phyloP scores from a whole-genome alignment of 2,797 vertebrate genomes.

The Crenichthys baileyi region DNA sequence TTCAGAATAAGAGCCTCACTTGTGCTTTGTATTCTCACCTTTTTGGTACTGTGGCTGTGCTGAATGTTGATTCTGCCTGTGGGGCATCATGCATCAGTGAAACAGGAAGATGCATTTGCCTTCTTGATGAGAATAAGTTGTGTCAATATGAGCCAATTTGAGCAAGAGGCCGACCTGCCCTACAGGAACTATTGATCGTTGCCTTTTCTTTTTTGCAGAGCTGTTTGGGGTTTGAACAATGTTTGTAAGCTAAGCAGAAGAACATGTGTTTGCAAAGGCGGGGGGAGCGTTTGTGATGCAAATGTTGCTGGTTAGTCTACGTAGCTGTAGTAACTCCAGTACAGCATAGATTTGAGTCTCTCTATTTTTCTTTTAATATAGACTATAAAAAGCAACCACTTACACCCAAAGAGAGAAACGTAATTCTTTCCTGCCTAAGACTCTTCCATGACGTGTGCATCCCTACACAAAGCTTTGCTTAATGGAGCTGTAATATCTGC shows the following conservation, averaged over 20 bases:
- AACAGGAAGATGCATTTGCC: constrained; percentile 28
- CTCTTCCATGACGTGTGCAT: constrained; percentile 25
- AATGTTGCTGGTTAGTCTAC: constrained; percentile 18
- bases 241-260: constrained; percentile 25
- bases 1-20: neutral
- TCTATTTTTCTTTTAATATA: neutral
- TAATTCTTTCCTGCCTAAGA: neutral
- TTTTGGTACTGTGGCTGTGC: neutral
- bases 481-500: constrained; percentile 52
- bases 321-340: neutral
- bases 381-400: constrained; percentile 6
- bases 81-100: constrained; percentile 4
- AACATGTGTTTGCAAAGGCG: constrained; percentile 1
- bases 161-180: constrained; percentile 50
- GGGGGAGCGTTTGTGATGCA: constrained; percentile 34
- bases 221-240: constrained; percentile 35
- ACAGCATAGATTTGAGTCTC: constrained; percentile 10
- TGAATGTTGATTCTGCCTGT: neutral
- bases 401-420: neutral
- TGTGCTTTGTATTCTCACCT: neutral
- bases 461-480: constrained; percentile 32
- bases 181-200: constrained; percentile 62
- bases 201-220: constrained; percentile 52
- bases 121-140: constrained; percentile 32
- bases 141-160: constrained; percentile 56